Evolutionary conservation across 92 coral and sea anemone species (phyloP), one percentile per base, ranked within the genome.

Genomic region (Palythoa heliodiscus): DNA sequence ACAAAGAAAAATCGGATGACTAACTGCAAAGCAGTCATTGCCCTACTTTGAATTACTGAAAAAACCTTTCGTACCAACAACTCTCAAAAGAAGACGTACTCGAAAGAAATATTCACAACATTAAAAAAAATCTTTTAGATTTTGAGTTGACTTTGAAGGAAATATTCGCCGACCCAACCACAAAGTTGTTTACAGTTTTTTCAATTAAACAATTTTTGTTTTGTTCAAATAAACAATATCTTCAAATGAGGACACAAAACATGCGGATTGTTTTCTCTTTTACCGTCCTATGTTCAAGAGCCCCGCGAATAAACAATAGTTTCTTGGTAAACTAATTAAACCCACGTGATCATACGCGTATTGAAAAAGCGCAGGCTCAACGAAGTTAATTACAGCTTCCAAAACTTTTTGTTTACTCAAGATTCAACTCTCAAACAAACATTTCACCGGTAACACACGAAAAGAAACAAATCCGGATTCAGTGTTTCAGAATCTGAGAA

Each of bases 221-320:
- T 78, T 78, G 71, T 78, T 78, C 52, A 20, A 64, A 48, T 43
- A 80, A 80, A 80, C 60, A 80, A 66, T 63, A 66, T 43, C 47
- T 11, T 55, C 73, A 64, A 48, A 80, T 47, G 74, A 67, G 73
- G 16, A 2, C 14, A 64, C 23, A 64, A 43, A 66, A 43, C 60
- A 47, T 22, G n/a, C 63, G 40, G 38, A 40, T 11, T 29, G 22
- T 40, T 43, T 66, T 11, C 11, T 16, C 11, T 40, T 40, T 52
- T 22, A 48, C 5, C 52, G 16, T 66, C 60, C 74, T 47, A 67
- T 13, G 15, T 5, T 47, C 84, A 1, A 22, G 13, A 48, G 53
- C 16, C 58, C 24, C 3, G 23, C 43, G 43, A 64, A 38, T 24
- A 17, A 22, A 80, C 84, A 80, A 80, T 64, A 23, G 73, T 50